Evolutionary conservation across 2,113 vertebrate genomes (phyloP).

Genomic region (Bujurquina vittata): DNA sequence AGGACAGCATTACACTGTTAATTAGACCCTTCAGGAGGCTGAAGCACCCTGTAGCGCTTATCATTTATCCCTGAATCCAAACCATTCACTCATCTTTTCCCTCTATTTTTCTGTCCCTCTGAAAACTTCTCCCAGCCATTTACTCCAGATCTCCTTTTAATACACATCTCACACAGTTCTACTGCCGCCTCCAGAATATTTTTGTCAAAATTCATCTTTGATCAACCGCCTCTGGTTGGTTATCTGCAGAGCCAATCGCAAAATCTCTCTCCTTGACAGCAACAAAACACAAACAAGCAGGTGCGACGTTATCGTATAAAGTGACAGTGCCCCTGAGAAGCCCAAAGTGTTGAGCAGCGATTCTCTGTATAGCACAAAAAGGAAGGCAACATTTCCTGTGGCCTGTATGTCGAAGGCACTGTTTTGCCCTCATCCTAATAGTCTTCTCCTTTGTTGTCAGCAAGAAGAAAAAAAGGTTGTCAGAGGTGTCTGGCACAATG

Average conservation of each 20-base stretch:
- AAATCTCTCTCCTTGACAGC: background rate
- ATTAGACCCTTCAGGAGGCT: constrained; percentile 66
- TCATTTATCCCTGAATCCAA: constrained; percentile 32
- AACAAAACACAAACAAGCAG: constrained; percentile 4
- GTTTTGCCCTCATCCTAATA: constrained; percentile 21
- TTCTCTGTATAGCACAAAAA: constrained; percentile 35
- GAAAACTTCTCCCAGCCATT: background rate
- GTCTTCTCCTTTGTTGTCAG: constrained; percentile 47
- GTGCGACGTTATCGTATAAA: background rate
- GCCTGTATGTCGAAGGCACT: constrained; percentile 29
- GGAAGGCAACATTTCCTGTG: constrained; percentile 32
- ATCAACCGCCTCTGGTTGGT: background rate
- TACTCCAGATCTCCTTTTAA: background rate
- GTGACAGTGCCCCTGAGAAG: constrained; percentile 21
- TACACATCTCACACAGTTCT: background rate
- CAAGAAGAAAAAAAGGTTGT: constrained; percentile 22
- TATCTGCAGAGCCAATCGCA: background rate
- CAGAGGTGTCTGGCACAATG: constrained; percentile 64
- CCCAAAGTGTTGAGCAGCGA: constrained; percentile 36
- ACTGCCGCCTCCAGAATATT: background rate
- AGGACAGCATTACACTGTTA: constrained; percentile 67
- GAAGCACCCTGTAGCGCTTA: constrained; percentile 7
- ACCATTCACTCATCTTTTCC: constrained; percentile 1
- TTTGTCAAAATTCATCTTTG: constrained; percentile 6
- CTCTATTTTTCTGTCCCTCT: background rate